Evolutionary conservation across 2,888 invertebrate species (phyloP).

Genomic region (Heterodera filipjevi): DNA sequence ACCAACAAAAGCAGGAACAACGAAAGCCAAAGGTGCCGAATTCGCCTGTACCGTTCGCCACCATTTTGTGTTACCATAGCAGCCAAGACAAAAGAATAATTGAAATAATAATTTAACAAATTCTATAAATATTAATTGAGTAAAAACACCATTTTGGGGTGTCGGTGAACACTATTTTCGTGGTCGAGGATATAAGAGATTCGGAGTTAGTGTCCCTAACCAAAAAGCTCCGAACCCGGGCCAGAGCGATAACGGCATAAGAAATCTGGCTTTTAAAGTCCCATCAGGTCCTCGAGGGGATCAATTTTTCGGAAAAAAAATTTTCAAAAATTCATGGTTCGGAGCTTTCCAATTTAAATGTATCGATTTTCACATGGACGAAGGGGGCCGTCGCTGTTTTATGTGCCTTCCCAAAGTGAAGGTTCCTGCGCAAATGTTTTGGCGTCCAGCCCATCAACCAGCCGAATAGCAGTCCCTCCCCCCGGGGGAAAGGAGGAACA

Average conservation of each 20-base stretch:
- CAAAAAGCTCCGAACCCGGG: no score
- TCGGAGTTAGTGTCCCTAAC: no score
- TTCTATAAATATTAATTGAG: neutral
- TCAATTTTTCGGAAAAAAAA: no score
- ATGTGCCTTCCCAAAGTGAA: neutral
- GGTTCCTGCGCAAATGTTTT: neutral
- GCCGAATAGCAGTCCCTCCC: neutral
- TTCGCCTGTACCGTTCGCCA: neutral
- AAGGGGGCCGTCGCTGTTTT: neutral
- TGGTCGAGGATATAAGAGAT: no score
- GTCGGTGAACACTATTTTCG: no score
- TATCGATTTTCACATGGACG: neutral
- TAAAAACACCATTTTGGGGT: no score
- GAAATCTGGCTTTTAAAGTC: no score
- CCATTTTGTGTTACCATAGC: neutral
- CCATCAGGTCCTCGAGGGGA: no score
- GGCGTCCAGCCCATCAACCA: slow-evolving; percentile 12
- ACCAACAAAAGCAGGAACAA: slow-evolving; percentile 56
- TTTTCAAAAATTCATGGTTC: no score
- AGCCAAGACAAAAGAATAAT: neutral
- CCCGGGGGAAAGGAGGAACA: neutral
- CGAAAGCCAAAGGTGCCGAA: slow-evolving; percentile 43
- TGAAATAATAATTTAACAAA: neutral
- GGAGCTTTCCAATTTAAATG: neutral
- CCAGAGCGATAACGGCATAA: no score